Conservation (phyloP, 37 sponge, comb jelly and placozoan species). For the Halisarca cf. caerulea region DNA sequence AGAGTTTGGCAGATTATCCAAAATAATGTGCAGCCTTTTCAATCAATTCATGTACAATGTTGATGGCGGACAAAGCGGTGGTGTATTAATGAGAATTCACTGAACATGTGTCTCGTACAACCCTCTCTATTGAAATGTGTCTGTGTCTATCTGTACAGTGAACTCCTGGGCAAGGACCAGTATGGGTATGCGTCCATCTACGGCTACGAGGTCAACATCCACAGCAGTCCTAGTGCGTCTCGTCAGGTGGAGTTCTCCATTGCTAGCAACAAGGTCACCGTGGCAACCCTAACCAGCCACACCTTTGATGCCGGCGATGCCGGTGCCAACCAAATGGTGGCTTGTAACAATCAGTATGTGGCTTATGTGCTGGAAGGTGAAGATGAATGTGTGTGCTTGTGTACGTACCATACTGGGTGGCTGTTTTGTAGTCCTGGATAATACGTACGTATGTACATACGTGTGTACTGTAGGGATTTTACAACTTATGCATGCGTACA, state of each 20-base stretch:
- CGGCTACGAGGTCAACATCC: conserved; percentile 58
- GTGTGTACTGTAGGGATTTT: not conserved
- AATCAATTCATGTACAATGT: too few relatives aligned
- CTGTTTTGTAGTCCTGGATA: too few relatives aligned
- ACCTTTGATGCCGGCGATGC: conserved; percentile 47
- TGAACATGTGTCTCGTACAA: too few relatives aligned
- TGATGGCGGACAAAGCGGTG: too few relatives aligned
- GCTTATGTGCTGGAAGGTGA: conserved; percentile 70
- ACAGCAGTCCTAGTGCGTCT: conserved; percentile 22
- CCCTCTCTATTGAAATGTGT: too few relatives aligned
- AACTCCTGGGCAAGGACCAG: conserved; percentile 47
- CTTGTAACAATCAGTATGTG: conserved; percentile 64
- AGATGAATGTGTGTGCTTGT: conserved; percentile 17
- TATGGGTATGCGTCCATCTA: conserved; percentile 34
- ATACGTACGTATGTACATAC: conserved; percentile 3
- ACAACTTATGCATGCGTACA: not conserved
- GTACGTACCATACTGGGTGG: not conserved
- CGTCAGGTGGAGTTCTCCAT: conserved; percentile 4
- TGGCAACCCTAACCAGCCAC: conserved; percentile 70
- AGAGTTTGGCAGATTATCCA: too few relatives aligned
- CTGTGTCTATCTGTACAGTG: too few relatives aligned
- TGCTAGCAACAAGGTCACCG: conserved; percentile 75
- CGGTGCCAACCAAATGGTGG: conserved; percentile 65
- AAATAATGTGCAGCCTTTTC: too few relatives aligned
- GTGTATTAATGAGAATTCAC: too few relatives aligned